Evolutionary conservation across 2,888 invertebrate species (phyloP), one percentile per base, ranked within the genome.

Genomic region (Agrypnus murinus): DNA sequence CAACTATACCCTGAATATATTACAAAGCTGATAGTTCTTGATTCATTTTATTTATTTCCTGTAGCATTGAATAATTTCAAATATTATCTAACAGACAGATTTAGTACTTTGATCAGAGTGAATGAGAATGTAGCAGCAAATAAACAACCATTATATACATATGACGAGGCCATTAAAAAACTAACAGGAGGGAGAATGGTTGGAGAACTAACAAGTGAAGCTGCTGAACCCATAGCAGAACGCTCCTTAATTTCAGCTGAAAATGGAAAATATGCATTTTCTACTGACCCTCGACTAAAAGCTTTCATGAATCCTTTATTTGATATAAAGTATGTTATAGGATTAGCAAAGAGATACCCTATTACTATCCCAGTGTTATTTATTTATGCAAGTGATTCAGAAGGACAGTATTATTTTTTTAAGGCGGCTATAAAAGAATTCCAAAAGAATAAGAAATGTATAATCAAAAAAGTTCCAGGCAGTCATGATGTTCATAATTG

Each of bases 401-500:
- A 69, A 8, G 15, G 65, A 1, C 77, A 75, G n/a, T 73, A 78
- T 77, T 38, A 75, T 34, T 74, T 75, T 53, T 75, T 79, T 15
- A 73, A 74, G 62, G 48, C 64, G 34, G 74, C 78, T 70, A 70
- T 79, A 57, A 77, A 72, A 25, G 69, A 76, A 69, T 77, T 77
- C 59, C 78, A 77, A 59, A 78, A 76, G 32, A 72, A 76, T 63
- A 79, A 79, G 60, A 78, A 80, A 65, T 78, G 83, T 65, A 73
- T 43, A 2, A 65, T 83, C 72, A 65, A 80, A 75, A 0, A 84
- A 0, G 87, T 91, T 0, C 82, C 86, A 0, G 92, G 91, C 0
- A 84, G 86, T 40, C 92, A 92, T 73, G 90, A 92, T 76, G 88
- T 91, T 0, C 92, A 92, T 79, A 87, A 88, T 45, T 88, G 87